Evolutionary conservation across 1,140 invertebrate genomes (phyloP).

Genomic region (Sycobia sp.): DNA sequence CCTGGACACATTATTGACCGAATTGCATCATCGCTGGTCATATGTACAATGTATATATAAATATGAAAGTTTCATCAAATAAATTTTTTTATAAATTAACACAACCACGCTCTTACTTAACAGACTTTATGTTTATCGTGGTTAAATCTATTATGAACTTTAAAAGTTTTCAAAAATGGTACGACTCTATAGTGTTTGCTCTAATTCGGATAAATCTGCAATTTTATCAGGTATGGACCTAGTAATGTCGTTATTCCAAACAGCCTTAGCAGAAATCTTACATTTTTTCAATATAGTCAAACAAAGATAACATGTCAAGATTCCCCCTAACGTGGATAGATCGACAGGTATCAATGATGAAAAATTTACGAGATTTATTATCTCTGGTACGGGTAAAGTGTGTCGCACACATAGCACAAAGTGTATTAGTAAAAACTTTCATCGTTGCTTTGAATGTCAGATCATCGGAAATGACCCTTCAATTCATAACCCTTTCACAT

Average conservation of each 20-base stretch:
- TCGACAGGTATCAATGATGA: neutral
- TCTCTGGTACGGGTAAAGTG: neutral
- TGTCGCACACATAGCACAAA: neutral
- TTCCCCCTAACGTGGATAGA: neutral
- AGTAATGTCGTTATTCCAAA: neutral
- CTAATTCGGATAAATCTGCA: neutral
- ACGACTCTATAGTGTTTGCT: neutral
- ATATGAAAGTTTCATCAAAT: too few relatives aligned
- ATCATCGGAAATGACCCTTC: too few relatives aligned
- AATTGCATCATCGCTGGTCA: too few relatives aligned
- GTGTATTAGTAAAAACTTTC: neutral
- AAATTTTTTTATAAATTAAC: too few relatives aligned
- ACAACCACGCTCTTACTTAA: too few relatives aligned
- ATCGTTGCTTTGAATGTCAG: neutral
- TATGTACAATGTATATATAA: too few relatives aligned
- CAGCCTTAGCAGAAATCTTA: neutral
- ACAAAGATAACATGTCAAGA: neutral
- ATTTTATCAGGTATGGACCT: neutral
- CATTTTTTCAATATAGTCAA: neutral
- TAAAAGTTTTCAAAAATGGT: neutral
- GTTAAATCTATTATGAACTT: neutral
- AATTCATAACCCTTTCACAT: too few relatives aligned
- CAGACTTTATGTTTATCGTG: too few relatives aligned
- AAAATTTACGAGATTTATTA: neutral
- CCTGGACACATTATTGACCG: too few relatives aligned